Percentiles rank a stretch among this genome's conserved stretches.
Conservation (phyloP, 1,140 invertebrate species). For the Tachypleus tridentatus region DNA sequence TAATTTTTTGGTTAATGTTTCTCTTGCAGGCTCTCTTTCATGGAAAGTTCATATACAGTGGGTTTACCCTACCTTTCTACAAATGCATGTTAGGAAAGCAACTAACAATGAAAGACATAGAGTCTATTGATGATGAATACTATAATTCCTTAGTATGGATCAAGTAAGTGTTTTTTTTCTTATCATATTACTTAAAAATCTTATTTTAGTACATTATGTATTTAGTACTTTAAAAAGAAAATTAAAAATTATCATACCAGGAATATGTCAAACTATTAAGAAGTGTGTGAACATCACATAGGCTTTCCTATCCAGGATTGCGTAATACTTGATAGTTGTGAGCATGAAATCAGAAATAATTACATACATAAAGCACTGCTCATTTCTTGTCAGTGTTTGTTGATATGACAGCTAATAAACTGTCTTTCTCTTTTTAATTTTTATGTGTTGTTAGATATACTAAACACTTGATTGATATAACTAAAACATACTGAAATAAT, state of each 20-base stretch:
- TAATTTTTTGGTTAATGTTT: constrained; percentile 6
- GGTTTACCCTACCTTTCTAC: constrained; percentile 11
- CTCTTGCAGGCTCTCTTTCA: not conserved
- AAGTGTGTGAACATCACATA: no score
- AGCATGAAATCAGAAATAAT: no score
- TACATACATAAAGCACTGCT: no score
- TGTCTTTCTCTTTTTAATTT: no score
- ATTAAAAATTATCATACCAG: no score
- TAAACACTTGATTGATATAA: no score
- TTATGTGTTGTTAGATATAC: no score
- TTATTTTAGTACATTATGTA: not conserved
- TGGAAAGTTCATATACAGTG: not conserved
- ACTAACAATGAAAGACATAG: constrained; percentile 92
- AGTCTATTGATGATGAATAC: constrained; percentile 96
- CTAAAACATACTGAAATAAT: no score
- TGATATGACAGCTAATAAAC: no score
- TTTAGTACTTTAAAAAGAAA: not conserved
- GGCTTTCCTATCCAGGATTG: not conserved
- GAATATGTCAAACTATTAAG: no score
- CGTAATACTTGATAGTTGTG: not conserved
- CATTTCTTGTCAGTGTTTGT: no score
- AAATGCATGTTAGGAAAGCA: constrained; percentile 98
- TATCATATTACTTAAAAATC: not conserved
- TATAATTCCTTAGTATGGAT: constrained; percentile 85
- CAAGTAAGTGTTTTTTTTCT: constrained; percentile 31